Base-by-base conservation (phyloP, 2,888 invertebrate genomes). In the Drosophila multiciliata region DNA sequence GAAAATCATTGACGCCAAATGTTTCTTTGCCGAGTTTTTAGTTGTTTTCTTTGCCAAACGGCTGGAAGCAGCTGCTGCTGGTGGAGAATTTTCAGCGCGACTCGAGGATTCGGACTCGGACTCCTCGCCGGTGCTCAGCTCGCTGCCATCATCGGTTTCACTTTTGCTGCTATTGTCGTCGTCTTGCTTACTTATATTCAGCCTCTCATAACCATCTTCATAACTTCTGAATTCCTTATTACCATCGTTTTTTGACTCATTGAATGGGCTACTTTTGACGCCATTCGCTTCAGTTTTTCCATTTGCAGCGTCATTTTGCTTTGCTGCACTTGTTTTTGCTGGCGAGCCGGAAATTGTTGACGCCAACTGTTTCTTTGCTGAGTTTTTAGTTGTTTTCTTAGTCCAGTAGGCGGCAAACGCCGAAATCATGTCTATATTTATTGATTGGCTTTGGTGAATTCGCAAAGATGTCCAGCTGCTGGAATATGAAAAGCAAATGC, bases 401-500 rank as follows among this genome's bases (percentile, higher is more conserved):
- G 32, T 23, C n/a, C 29, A 29, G 17, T 78, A 72, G 2, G 55
- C 63, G n/a, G 26, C 32, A 38, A 50, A 68, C 15, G 78, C 78
- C 33, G 78, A 67, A 11, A 75, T 0, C 0, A 48, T 53, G 17
- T 29, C 61, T 75, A 76, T 62, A 23, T n/a, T 57, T 20, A 3
- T 45, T 52, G 5, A 1, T 33, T 9, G 7, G 7, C 3, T 7
- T 45, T 7, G 15, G 0, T 15, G 23, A 45, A 45, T 15, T 66
- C 82, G 87, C 40, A 90, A 91, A 36, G 86, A 91, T 88, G 87
- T 91, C 7, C 93, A 93, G 66, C 95, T 99, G 94, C 93, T 99
- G 83, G 96, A 97, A 60, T 99, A 97, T 94, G 99, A 99, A 94
- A 97, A 96, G 90, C 97, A 99, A 94, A 97, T 99, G 93, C 97